phyloP scores from a whole-genome alignment of 2,113 vertebrate genomes.

The Apteryx owenii region DNA sequence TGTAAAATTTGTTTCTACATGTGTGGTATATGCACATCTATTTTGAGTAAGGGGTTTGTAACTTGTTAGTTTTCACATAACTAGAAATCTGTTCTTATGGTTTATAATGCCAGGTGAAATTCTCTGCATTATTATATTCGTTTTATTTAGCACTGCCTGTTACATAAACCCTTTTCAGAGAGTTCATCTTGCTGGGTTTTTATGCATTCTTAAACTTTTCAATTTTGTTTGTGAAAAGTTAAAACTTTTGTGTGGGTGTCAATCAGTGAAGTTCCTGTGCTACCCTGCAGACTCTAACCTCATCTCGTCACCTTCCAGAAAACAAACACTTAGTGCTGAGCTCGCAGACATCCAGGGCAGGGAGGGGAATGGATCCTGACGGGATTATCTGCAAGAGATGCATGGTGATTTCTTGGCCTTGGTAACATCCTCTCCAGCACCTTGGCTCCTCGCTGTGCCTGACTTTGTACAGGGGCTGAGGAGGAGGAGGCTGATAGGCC shows the following conservation, averaged over 20 bases:
- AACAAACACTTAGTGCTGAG: neutral
- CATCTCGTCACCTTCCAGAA: neutral
- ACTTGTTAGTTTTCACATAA: neutral
- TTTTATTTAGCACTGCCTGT: neutral
- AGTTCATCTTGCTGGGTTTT: neutral
- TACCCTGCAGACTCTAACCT: neutral
- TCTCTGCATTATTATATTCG: neutral
- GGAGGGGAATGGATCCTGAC: neutral
- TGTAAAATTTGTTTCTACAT: neutral
- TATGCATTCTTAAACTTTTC: neutral
- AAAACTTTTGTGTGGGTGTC: neutral
- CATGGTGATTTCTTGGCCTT: rapidly evolving
- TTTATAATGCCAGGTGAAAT: neutral
- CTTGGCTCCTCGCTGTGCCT: rapidly evolving
- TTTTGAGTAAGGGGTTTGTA: neutral
- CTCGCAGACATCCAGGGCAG: neutral
- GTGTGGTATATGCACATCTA: neutral
- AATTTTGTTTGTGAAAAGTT: neutral
- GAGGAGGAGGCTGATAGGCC: neutral
- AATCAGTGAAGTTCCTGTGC: neutral
- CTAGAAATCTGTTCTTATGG: neutral
- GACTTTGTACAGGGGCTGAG: neutral
- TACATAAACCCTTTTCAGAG: neutral
- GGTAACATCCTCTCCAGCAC: rapidly evolving
- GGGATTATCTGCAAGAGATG: neutral